Percentiles rank a stretch among this genome's conserved stretches.
These are phyloP conservation scores for Microtus pennsylvanicus DNA, from an alignment of 2,113 vertebrate genomes.

Conservation along the genomic window DNA sequence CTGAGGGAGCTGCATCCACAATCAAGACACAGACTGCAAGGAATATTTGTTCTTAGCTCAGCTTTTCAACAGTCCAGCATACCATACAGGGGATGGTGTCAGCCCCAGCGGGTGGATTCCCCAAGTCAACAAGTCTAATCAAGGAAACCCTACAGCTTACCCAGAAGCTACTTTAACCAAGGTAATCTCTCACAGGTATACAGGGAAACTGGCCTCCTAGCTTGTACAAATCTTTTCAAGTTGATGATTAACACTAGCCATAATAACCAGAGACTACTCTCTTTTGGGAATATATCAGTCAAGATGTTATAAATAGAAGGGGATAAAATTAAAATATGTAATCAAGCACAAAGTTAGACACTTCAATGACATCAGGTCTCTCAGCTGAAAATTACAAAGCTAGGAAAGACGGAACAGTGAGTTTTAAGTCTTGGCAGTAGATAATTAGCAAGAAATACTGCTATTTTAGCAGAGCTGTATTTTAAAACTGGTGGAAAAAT, in stretches of 20 bases:
- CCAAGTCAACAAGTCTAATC: not conserved
- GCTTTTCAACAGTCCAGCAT: not conserved
- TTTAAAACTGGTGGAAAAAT: not conserved
- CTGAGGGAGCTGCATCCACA: not conserved
- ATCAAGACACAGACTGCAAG: not conserved
- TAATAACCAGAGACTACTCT: not conserved
- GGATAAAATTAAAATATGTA: not conserved
- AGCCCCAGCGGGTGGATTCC: not conserved
- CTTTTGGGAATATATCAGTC: too few relatives aligned
- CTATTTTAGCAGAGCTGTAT: not conserved
- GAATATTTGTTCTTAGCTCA: not conserved
- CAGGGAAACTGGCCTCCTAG: not conserved
- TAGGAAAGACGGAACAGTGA: not conserved
- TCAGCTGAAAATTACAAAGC: not conserved
- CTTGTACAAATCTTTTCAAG: not conserved
- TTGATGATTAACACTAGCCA: not conserved
- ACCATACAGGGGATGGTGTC: not conserved
- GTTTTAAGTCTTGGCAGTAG: not conserved
- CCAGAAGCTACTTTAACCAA: not conserved
- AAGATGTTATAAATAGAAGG: not conserved
- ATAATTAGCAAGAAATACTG: not conserved
- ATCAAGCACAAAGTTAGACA: not conserved
- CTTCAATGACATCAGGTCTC: not conserved
- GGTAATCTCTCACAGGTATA: not conserved
- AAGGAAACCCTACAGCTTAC: not conserved